Conservation (phyloP, 2,113 vertebrate species). For the Dinomys branickii region DNA sequence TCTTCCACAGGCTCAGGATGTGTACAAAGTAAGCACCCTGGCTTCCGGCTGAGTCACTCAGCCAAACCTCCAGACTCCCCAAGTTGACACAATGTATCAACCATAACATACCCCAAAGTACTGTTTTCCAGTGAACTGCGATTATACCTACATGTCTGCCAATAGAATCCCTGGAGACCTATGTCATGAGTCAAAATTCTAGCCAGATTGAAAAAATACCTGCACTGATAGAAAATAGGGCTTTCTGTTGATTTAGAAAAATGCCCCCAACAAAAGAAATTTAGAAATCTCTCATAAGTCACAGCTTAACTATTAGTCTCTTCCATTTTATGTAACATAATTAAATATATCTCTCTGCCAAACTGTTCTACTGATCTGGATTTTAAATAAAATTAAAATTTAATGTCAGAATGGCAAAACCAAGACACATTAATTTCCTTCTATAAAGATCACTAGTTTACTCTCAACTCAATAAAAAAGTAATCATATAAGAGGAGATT, state of each 20-base stretch:
- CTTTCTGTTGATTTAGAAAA: background rate
- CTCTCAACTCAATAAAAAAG: background rate
- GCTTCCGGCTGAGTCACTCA: no score
- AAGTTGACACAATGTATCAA: no score
- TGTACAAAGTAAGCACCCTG: no score
- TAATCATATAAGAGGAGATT: background rate
- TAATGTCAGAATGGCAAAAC: background rate
- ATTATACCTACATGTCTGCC: background rate
- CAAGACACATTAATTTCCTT: background rate
- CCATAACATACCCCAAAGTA: background rate
- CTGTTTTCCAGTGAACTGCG: background rate
- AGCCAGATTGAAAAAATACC: background rate
- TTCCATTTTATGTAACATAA: background rate
- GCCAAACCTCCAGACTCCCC: no score
- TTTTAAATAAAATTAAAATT: constrained; percentile 7
- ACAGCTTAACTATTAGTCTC: background rate
- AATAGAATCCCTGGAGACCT: background rate
- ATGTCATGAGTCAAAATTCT: background rate
- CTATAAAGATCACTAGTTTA: background rate
- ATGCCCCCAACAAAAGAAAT: background rate
- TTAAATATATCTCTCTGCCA: constrained; percentile 2
- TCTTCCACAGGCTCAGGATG: no score
- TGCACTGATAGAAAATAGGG: background rate
- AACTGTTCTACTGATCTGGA: background rate
- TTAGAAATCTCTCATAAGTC: background rate